These are phyloP conservation scores for Tribolium freemani DNA, from an alignment of 2,888 invertebrate genomes.

Conservation along the genomic window DNA sequence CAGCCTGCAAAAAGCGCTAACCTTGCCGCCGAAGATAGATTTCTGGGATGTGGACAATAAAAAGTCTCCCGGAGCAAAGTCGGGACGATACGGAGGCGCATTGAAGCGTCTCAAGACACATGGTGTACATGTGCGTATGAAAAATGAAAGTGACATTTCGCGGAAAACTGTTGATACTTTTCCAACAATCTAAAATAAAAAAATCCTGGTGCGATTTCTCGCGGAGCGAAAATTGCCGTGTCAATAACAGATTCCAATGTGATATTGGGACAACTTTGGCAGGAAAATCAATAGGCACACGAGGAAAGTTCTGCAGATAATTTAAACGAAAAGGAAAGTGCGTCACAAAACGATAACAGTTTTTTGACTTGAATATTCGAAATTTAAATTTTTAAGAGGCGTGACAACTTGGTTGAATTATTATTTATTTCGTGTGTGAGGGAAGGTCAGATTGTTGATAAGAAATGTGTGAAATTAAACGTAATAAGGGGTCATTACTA, in stretches of 20 bases:
- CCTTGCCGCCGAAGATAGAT: slow-evolving; percentile 1
- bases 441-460: slow-evolving; percentile 6
- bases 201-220: no score
- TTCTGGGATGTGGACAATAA: neutral
- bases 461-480: neutral
- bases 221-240: no score
- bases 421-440: no score
- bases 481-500: neutral
- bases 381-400: no score
- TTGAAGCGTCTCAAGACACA: neutral
- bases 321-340: neutral
- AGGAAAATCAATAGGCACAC: neutral
- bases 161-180: neutral
- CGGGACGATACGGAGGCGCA: no score
- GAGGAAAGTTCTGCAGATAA: neutral
- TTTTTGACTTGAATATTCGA: no score
- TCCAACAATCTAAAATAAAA: neutral
- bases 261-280: no score
- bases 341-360: neutral
- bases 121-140: neutral
- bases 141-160: neutral
- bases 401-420: no score
- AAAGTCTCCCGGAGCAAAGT: no score
- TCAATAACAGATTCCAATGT: no score
- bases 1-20: no score